Evolutionary conservation across 1,140 invertebrate genomes (phyloP).

Genomic region (Solenopsis invicta): DNA sequence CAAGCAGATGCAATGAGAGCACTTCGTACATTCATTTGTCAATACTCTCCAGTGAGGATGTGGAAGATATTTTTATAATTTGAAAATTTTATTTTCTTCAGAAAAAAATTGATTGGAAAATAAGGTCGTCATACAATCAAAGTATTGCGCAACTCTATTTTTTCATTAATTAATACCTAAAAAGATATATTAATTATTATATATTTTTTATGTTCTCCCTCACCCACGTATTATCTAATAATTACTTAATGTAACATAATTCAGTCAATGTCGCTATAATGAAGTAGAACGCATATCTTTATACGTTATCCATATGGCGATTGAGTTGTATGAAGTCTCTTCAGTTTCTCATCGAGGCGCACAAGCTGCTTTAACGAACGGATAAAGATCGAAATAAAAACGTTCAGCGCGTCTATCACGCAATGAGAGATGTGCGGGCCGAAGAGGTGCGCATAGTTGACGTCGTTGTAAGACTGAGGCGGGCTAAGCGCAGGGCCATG

Average conservation of each 20-base stretch:
- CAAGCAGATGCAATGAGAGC: slow-evolving; percentile 54
- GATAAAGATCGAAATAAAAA: slow-evolving; percentile 56
- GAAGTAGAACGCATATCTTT: neutral
- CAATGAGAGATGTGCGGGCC: slow-evolving; percentile 16
- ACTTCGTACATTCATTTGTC: slow-evolving; percentile 39
- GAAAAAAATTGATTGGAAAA: neutral
- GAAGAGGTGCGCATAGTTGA: slow-evolving; percentile 70
- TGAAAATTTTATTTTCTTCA: neutral
- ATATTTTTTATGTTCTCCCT: neutral
- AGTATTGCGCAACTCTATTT: no score
- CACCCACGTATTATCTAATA: neutral
- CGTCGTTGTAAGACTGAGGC: slow-evolving; percentile 66
- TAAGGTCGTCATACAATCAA: neutral
- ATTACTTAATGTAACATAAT: slow-evolving; percentile 19
- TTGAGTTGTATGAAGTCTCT: neutral
- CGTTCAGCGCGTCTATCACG: slow-evolving; percentile 41
- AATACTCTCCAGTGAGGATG: neutral
- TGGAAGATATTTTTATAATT: neutral
- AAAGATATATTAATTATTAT: no score
- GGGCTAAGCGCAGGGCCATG: slow-evolving; percentile 83
- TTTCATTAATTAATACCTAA: no score
- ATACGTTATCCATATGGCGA: neutral
- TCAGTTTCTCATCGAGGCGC: neutral
- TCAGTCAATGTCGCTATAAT: neutral
- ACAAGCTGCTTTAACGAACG: neutral